Percentiles rank a stretch among this genome's conserved stretches.
Evolutionary conservation across 2,888 invertebrate species (phyloP).

Genomic region (Rhorus exstirpatorius): DNA sequence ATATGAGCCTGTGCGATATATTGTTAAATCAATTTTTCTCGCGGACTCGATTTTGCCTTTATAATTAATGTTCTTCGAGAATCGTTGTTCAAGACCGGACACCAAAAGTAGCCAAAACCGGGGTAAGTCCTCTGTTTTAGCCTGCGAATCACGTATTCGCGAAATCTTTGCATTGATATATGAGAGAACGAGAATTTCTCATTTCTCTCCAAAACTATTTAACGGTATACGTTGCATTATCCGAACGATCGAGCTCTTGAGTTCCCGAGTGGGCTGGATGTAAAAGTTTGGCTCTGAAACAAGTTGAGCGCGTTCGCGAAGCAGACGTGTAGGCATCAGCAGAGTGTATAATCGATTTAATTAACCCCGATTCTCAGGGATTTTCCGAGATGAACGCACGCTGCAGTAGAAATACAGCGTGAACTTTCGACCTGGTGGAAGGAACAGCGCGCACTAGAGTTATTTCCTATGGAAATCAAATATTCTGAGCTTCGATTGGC

Average conservation of each 20-base stretch:
- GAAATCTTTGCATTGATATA: too few species aligned
- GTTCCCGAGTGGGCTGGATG: slow-evolving; percentile 18
- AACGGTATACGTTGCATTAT: not conserved
- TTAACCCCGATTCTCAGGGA: slow-evolving; percentile 68
- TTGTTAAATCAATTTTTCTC: too few species aligned
- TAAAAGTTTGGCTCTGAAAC: slow-evolving; percentile 49
- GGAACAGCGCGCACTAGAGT: slow-evolving; percentile 6
- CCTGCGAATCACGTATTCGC: too few species aligned
- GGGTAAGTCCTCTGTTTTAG: too few species aligned
- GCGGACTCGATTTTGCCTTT: too few species aligned
- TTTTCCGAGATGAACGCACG: slow-evolving; percentile 52
- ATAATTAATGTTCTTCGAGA: too few species aligned
- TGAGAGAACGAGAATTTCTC: too few species aligned
- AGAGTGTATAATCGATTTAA: slow-evolving; percentile 67
- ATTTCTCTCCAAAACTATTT: too few species aligned
- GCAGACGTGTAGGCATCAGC: slow-evolving; percentile 49
- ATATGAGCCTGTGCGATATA: too few species aligned
- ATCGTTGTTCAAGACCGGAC: too few species aligned
- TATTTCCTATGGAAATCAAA: slow-evolving; percentile 24
- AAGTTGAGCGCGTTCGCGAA: slow-evolving; percentile 50
- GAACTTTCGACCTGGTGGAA: slow-evolving; percentile 64
- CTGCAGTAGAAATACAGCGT: slow-evolving; percentile 23
- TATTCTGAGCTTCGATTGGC: not conserved
- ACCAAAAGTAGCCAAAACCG: too few species aligned
- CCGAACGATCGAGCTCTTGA: slow-evolving; percentile 17